Evolutionary conservation across 2,888 invertebrate genomes (phyloP).

Genomic region (Nemotelus nigrinus): DNA sequence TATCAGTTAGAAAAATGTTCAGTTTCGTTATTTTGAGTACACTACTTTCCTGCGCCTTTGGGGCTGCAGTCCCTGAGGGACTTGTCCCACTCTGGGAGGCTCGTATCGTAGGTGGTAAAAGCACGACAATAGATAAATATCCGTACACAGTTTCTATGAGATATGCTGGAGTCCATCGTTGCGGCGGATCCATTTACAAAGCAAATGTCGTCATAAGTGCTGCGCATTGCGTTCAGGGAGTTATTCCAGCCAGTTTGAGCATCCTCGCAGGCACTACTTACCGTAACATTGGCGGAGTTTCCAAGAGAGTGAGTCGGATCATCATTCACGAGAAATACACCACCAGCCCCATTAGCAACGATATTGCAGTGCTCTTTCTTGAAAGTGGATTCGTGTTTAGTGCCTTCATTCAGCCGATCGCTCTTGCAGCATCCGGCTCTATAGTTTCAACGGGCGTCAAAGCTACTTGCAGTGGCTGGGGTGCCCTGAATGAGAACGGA

Average conservation of each 20-base stretch:
- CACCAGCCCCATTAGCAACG: conserved; percentile 66
- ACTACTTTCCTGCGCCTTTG: conserved; percentile 24
- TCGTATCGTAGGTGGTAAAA: conserved; percentile 31
- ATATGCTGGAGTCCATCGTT: conserved; percentile 2
- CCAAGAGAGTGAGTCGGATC: conserved; percentile 64
- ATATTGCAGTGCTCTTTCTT: conserved; percentile 69
- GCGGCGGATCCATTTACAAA: conserved; percentile 30
- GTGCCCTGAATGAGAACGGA: conserved; percentile 54
- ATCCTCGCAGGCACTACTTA: conserved; percentile 67
- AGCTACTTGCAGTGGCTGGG: conserved; percentile 49
- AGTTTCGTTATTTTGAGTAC: conserved; percentile 25
- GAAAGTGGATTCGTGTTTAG: conserved; percentile 63
- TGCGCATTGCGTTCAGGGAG: conserved; percentile 25
- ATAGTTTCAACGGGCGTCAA: conserved; percentile 14
- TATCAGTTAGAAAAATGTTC: conserved; percentile 7
- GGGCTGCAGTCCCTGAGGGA: conserved; percentile 23
- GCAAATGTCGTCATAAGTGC: conserved; percentile 24
- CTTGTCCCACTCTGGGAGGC: conserved; percentile 27
- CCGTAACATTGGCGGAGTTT: conserved; percentile 50
- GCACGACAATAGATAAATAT: conserved; percentile 24
- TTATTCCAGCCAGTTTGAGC: not conserved
- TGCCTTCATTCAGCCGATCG: conserved; percentile 62
- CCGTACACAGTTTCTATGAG: conserved; percentile 32
- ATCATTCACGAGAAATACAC: conserved; percentile 66
- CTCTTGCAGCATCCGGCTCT: conserved; percentile 59